These are phyloP conservation scores for Hermatobates lingyangjiaoensis DNA, from an alignment of 1,140 invertebrate genomes.

Conservation along the genomic window DNA sequence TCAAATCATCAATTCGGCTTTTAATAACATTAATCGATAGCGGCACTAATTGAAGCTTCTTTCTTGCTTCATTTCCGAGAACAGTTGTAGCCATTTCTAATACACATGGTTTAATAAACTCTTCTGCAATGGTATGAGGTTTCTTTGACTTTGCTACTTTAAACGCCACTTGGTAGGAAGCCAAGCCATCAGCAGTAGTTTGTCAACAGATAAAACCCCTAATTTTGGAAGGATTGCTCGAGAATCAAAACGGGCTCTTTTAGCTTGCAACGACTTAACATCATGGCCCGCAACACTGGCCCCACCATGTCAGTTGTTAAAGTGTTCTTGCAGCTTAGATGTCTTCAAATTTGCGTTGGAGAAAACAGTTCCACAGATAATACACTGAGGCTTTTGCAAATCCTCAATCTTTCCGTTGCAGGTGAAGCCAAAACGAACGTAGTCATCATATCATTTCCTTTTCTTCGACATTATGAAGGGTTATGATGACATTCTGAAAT, in stretches of 20 bases:
- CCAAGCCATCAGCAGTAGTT: not conserved
- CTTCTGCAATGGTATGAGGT: not conserved
- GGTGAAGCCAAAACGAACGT: not conserved
- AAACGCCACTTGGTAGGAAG: not conserved
- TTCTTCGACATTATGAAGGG: too few species aligned
- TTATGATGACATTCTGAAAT: too few species aligned
- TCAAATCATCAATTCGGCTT: too few species aligned
- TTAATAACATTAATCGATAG: too few species aligned
- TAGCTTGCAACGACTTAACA: not conserved
- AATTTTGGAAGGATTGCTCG: not conserved
- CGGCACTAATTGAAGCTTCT: too few species aligned
- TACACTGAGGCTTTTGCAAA: not conserved
- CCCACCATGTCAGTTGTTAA: not conserved
- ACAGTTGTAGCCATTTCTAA: not conserved
- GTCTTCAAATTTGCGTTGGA: not conserved
- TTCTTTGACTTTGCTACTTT: not conserved
- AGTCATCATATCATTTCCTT: not conserved
- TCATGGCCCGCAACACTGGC: not conserved
- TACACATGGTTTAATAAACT: not conserved
- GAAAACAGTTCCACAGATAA: not conserved
- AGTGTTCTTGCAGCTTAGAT: not conserved
- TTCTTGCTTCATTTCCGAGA: not conserved
- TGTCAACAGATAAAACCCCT: not conserved
- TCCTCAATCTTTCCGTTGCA: not conserved
- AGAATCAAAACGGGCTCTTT: not conserved